Evolutionary conservation across 2,888 invertebrate species (phyloP).

Genomic region (Chalcis sispes): DNA sequence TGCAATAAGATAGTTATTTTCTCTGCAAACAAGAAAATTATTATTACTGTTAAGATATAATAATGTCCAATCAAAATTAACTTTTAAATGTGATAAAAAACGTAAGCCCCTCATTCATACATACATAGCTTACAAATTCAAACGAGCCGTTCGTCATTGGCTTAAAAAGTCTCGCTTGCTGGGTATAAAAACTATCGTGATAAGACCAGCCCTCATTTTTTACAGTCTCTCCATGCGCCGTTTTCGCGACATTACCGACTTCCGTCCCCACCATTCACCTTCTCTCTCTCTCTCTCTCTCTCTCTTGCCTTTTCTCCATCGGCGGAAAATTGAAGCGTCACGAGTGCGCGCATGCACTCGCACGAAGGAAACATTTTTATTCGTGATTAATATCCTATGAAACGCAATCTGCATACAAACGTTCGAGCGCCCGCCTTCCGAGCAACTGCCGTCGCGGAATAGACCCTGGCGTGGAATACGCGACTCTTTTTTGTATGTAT

Average conservation of each 20-base stretch:
- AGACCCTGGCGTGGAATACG: slow-evolving; percentile 30
- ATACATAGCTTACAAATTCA: too few species aligned
- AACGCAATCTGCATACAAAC: slow-evolving; percentile 60
- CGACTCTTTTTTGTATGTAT: too few species aligned
- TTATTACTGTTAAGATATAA: too few species aligned
- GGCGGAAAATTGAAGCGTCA: slow-evolving; percentile 52
- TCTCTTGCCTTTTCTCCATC: slow-evolving; percentile 24
- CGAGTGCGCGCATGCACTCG: slow-evolving; percentile 15
- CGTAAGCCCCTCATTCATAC: too few species aligned
- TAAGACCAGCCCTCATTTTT: slow-evolving; percentile 28
- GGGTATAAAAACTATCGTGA: too few species aligned
- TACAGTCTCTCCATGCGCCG: slow-evolving; percentile 33
- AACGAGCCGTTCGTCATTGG: too few species aligned
- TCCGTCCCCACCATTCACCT: not conserved
- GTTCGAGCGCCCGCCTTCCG: slow-evolving; percentile 55
- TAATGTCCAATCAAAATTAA: too few species aligned
- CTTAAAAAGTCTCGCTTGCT: slow-evolving; percentile 10
- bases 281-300: slow-evolving; percentile 30
- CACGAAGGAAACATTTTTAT: slow-evolving; percentile 54
- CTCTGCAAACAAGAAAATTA: too few species aligned
- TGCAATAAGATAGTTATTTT: too few species aligned
- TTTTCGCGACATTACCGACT: slow-evolving; percentile 50
- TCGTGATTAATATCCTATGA: slow-evolving; percentile 61
- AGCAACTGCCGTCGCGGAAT: slow-evolving; percentile 49
- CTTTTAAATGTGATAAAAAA: too few species aligned